These are phyloP conservation scores for Heliopora coerulea DNA, from an alignment of 92 coral and sea anemone genomes.

Conservation along the genomic window DNA sequence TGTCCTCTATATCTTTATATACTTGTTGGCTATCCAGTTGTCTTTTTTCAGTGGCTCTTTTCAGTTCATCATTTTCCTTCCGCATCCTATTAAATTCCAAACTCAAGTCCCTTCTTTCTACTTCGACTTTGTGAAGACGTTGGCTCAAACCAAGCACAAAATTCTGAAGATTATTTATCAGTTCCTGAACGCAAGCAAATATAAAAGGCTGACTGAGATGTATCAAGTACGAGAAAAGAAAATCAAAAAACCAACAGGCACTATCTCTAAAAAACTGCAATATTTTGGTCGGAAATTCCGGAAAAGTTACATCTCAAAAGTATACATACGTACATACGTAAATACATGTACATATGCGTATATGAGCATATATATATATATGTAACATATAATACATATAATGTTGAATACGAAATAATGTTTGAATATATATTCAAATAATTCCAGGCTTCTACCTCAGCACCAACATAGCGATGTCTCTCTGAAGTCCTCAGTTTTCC, in stretches of 20 bases:
- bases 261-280: too few relatives aligned
- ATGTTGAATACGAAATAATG: too few relatives aligned
- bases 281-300: too few relatives aligned
- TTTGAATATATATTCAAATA: too few relatives aligned
- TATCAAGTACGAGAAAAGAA: neutral
- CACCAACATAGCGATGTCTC: conserved; percentile 3
- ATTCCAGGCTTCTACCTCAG: conserved; percentile 25
- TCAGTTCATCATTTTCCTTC: conserved; percentile 68
- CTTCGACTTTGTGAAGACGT: conserved; percentile 95
- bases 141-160: conserved; percentile 87
- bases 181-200: conserved; percentile 50
- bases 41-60: conserved; percentile 42
- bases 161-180: conserved; percentile 73
- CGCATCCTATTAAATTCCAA: conserved; percentile 67
- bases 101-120: conserved; percentile 80
- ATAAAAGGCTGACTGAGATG: neutral
- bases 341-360: too few relatives aligned
- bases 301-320: too few relatives aligned
- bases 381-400: too few relatives aligned
- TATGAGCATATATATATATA: too few relatives aligned
- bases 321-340: too few relatives aligned
- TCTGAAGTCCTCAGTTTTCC: conserved; percentile 1
- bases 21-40: conserved; percentile 53
- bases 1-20: conserved; percentile 13
- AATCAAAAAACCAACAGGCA: too few relatives aligned